These are phyloP conservation scores for Pangasius macronema DNA, from an alignment of 2,797 vertebrate genomes.

Conservation along the genomic window DNA sequence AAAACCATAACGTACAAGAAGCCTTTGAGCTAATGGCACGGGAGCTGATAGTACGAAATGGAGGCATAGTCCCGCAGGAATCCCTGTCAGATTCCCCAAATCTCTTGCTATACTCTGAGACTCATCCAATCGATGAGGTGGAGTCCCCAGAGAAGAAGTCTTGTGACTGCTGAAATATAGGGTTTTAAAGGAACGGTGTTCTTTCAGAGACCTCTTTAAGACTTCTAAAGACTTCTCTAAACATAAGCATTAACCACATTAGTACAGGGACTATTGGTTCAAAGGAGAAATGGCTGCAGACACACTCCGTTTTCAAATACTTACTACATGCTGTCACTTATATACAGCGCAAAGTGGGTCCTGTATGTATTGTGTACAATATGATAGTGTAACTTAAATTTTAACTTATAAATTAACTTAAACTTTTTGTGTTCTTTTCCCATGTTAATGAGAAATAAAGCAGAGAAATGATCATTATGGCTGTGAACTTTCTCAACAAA, in stretches of 20 bases:
- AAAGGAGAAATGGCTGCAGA: neutral
- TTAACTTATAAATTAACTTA: conserved; percentile 29
- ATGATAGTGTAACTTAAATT: neutral
- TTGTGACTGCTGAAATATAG: conserved; percentile 79
- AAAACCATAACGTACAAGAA: conserved; percentile 89
- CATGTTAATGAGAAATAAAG: conserved; percentile 25
- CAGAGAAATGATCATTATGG: neutral
- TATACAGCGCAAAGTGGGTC: neutral
- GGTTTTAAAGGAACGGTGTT: neutral
- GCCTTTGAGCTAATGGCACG: conserved; percentile 90
- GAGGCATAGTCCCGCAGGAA: conserved; percentile 77
- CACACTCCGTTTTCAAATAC: neutral
- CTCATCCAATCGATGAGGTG: conserved; percentile 72
- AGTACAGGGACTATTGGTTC: neutral
- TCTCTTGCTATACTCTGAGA: conserved; percentile 72
- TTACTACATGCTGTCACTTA: neutral
- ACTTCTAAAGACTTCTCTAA: neutral
- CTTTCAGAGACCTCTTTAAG: neutral
- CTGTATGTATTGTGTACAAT: neutral
- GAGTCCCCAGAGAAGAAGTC: conserved; percentile 65
- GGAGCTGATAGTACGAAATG: conserved; percentile 88
- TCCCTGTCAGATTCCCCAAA: conserved; percentile 63
- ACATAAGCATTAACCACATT: neutral
- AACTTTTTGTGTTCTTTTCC: neutral
- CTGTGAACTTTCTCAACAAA: neutral